phyloP scores from a whole-genome alignment of 1,140 invertebrate genomes.

The Antheraea pernyi region DNA sequence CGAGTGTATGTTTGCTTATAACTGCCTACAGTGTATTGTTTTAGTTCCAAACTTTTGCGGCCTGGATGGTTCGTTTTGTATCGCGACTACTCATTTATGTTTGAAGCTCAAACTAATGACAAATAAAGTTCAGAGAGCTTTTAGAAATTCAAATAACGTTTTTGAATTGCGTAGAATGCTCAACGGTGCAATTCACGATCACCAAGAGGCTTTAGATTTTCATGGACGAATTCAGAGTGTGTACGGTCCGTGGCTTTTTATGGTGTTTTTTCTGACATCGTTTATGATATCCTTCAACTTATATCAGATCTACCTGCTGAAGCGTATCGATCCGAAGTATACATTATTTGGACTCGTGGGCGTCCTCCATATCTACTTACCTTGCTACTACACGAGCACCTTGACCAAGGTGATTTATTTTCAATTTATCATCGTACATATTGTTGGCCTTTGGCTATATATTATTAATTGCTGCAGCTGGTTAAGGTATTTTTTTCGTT shows the following conservation, averaged over 20 bases:
- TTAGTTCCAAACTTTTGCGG: constrained; percentile 47
- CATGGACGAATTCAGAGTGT: constrained; percentile 47
- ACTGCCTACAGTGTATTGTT: constrained; percentile 38
- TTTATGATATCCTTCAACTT: constrained; percentile 50
- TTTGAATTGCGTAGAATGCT: constrained; percentile 37
- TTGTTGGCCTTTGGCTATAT: constrained; percentile 9
- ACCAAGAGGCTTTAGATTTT: constrained; percentile 49
- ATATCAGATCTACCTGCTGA: constrained; percentile 45
- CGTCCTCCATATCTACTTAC: constrained; percentile 53
- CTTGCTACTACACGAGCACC: constrained; percentile 51
- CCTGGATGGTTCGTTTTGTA: constrained; percentile 61
- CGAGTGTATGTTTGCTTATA: constrained; percentile 51
- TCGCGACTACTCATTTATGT: constrained; percentile 50
- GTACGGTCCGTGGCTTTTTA: constrained; percentile 54
- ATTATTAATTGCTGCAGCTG: constrained; percentile 10
- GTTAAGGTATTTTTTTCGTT: not conserved
- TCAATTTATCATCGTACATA: constrained; percentile 12
- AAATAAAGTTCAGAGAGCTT: constrained; percentile 45
- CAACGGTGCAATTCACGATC: constrained; percentile 43
- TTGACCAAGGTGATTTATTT: constrained; percentile 49
- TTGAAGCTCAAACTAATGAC: constrained; percentile 54
- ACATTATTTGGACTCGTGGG: constrained; percentile 46
- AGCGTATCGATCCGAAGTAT: constrained; percentile 47
- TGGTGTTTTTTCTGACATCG: constrained; percentile 51
- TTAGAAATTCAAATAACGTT: constrained; percentile 36